Evolutionary conservation across 2,797 vertebrate genomes (phyloP).

Genomic region (Karalla daura): DNA sequence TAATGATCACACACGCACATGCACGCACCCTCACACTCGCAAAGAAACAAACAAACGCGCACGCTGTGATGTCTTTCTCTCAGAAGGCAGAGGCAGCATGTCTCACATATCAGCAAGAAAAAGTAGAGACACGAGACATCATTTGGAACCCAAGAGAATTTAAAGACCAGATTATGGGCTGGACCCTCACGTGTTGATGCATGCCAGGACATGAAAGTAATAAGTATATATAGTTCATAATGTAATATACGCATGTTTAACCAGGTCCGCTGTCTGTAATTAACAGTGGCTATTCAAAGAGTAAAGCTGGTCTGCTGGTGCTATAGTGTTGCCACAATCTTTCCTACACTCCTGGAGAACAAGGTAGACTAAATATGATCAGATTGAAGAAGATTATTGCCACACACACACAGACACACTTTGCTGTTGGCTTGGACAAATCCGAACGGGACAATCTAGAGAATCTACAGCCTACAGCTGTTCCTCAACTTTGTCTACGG

Average conservation of each 20-base stretch:
- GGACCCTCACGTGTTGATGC: neutral
- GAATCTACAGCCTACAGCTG: too few relatives aligned
- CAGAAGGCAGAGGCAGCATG: slow-evolving; percentile 17
- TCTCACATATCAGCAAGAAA: slow-evolving; percentile 12
- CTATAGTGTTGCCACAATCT: slow-evolving; percentile 14
- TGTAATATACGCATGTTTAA: slow-evolving; percentile 18
- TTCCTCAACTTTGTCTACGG: too few relatives aligned
- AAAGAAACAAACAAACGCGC: neutral
- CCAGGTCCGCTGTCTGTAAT: slow-evolving; percentile 1
- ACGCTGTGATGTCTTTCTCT: slow-evolving; percentile 24
- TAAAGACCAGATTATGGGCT: neutral
- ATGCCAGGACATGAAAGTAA: neutral
- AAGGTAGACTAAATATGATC: slow-evolving; percentile 2
- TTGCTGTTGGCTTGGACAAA: too few relatives aligned
- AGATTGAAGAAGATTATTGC: slow-evolving; percentile 28
- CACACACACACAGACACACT: slow-evolving; percentile 9
- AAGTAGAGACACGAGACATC: neutral
- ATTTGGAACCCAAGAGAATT: neutral
- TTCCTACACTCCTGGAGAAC: slow-evolving; percentile 9
- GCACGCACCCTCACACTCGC: slow-evolving; percentile 9
- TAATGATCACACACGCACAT: slow-evolving; percentile 65
- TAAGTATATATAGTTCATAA: slow-evolving; percentile 5
- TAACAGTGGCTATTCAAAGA: slow-evolving; percentile 25
- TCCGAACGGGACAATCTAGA: too few relatives aligned
- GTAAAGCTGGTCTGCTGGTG: slow-evolving; percentile 32